Evolutionary conservation across 2,113 vertebrate species (phyloP).

Genomic region (Emydura subglobosa): DNA sequence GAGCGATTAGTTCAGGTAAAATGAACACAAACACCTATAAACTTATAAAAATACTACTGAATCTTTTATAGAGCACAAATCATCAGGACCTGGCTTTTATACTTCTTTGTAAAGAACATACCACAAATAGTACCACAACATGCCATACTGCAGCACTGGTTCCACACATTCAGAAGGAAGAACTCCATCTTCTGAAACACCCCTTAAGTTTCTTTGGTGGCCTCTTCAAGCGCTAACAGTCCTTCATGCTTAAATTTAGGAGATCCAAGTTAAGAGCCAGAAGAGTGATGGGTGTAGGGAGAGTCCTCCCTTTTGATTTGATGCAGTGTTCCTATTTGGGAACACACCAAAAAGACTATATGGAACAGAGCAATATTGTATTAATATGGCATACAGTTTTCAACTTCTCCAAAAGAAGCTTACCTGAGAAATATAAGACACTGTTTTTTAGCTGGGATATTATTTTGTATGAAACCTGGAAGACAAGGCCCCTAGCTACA

Average conservation of each 20-base stretch:
- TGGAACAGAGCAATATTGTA: fast-evolving
- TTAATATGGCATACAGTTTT: background rate
- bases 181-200: background rate
- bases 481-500: background rate
- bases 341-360: background rate
- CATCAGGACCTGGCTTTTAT: background rate
- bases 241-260: conserved; percentile 58
- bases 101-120: background rate
- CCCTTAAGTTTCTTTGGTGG: background rate
- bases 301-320: conserved; percentile 17
- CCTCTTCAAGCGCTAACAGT: conserved; percentile 50
- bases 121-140: no score
- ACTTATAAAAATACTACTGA: background rate
- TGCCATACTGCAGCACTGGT: background rate
- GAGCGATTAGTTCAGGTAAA: background rate
- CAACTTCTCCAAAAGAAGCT: background rate
- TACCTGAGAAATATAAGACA: background rate
- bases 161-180: background rate
- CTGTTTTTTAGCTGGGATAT: background rate
- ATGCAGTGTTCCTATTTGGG: background rate
- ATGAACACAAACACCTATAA: background rate
- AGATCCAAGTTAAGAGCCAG: background rate
- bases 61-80: fast-evolving
- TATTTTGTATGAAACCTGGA: background rate
- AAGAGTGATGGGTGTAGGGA: conserved; percentile 21